These are phyloP conservation scores for Stichopus chloronotus DNA, from an alignment of 35 echinoderm and acorn worm genomes.

Conservation along the genomic window DNA sequence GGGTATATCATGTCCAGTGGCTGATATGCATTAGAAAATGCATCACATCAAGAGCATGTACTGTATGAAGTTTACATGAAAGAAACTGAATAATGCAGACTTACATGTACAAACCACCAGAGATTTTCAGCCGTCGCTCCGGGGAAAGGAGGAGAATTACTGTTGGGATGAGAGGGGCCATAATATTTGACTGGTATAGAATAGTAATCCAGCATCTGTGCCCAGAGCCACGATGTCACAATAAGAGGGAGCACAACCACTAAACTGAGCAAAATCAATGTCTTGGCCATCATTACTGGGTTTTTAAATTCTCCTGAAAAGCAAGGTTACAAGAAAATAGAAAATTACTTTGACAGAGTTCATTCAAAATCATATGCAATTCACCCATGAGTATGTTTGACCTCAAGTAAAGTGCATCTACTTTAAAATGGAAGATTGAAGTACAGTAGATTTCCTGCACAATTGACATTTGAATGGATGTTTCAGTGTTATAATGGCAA, in stretches of 20 bases:
- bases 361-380: background rate
- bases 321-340: background rate
- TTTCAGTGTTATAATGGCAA: too few relatives aligned
- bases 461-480: too few relatives aligned
- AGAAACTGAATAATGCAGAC: slow-evolving; percentile 7
- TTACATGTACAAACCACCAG: slow-evolving; percentile 98
- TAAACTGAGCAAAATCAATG: slow-evolving; percentile 45
- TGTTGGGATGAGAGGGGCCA: slow-evolving; percentile 72
- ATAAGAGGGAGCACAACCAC: slow-evolving; percentile 52
- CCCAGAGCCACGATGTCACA: slow-evolving; percentile 67
- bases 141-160: slow-evolving; percentile 76
- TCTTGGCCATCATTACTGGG: slow-evolving; percentile 47
- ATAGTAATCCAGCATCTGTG: slow-evolving; percentile 72
- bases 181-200: slow-evolving; percentile 74
- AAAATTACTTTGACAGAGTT: background rate
- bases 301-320: background rate
- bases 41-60: too few relatives aligned
- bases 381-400: too few relatives aligned
- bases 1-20: too few relatives aligned
- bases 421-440: too few relatives aligned
- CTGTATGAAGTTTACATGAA: too few relatives aligned
- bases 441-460: too few relatives aligned
- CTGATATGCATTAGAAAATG: too few relatives aligned
- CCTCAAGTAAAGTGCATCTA: too few relatives aligned
- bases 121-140: slow-evolving; percentile 75